A percentile compares a stretch with the other conserved stretches of the same genome.
Conservation (phyloP, 2,113 vertebrate genomes). For the Glareola pratincola region DNA sequence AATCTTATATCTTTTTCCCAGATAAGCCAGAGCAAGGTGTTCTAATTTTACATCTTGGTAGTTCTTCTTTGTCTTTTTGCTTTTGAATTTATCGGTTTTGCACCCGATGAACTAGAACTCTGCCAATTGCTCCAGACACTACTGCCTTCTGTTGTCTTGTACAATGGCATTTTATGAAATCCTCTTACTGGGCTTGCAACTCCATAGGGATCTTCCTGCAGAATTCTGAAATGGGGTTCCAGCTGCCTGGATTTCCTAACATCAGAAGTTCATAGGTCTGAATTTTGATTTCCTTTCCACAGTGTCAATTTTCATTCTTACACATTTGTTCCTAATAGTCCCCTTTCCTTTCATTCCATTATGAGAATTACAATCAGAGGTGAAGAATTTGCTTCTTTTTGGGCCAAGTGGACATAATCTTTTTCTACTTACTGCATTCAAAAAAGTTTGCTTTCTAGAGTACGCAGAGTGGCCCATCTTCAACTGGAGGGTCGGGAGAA, state of each 20-base stretch:
- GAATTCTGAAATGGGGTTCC: neutral
- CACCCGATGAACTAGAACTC: neutral
- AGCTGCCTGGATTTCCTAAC: neutral
- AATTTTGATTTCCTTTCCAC: neutral
- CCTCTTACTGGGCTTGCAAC: neutral
- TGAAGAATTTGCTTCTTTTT: neutral
- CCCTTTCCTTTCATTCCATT: neutral
- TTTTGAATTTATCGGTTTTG: neutral
- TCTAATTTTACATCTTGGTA: neutral
- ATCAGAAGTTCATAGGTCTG: neutral
- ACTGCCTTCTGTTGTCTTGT: neutral
- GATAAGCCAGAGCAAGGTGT: neutral
- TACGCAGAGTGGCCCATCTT: neutral
- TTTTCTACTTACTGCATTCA: neutral
- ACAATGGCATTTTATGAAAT: neutral
- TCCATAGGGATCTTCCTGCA: neutral
- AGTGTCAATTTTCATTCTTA: neutral
- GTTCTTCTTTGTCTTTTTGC: neutral
- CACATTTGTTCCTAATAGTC: neutral
- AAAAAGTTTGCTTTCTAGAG: neutral
- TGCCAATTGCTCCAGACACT: neutral
- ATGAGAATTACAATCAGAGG: neutral
- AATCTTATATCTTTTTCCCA: neutral
- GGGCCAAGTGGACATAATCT: neutral
- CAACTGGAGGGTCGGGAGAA: neutral